A percentile compares a stretch with the other conserved stretches of the same genome.
Conservation (phyloP, 1,140 invertebrate genomes). For the Lepidurus arcticus region DNA sequence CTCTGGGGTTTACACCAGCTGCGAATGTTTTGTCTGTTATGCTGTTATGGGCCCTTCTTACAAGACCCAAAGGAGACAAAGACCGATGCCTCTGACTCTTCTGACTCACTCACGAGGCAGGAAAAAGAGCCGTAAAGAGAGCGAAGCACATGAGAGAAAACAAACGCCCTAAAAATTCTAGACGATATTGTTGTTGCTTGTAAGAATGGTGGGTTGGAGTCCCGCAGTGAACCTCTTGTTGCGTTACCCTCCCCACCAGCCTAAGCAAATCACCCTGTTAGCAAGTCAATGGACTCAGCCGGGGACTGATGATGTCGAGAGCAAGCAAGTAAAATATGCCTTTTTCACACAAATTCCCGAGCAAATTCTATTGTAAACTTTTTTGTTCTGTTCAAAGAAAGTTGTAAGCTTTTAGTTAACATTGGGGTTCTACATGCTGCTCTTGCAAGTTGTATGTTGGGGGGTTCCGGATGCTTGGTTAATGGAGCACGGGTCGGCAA, state of each 20-base stretch:
- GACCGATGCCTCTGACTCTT: slow-evolving; percentile 17
- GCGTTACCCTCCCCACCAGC: background rate
- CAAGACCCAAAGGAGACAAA: slow-evolving; percentile 17
- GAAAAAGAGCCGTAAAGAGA: background rate
- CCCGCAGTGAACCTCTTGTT: background rate
- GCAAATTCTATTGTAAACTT: background rate
- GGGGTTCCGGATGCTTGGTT: background rate
- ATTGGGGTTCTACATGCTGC: too few relatives aligned
- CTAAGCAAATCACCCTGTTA: slow-evolving; percentile 15
- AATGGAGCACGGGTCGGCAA: slow-evolving; percentile 6
- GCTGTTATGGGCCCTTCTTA: slow-evolving; percentile 16
- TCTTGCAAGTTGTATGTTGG: background rate
- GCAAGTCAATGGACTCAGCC: background rate
- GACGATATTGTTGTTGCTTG: slow-evolving; percentile 14
- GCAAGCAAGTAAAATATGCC: background rate
- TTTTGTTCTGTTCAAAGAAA: background rate
- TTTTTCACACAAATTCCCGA: background rate
- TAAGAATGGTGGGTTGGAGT: background rate
- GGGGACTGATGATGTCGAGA: background rate
- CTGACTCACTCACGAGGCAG: slow-evolving; percentile 1
- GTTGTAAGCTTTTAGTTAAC: too few relatives aligned
- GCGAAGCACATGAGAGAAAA: slow-evolving; percentile 4
- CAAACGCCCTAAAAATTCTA: background rate
- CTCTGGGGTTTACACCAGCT: slow-evolving; percentile 17
- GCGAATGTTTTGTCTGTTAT: slow-evolving; percentile 19